These are phyloP conservation scores for Campylorhamphus procurvoides DNA, from an alignment of 2,113 vertebrate species.

Conservation along the genomic window DNA sequence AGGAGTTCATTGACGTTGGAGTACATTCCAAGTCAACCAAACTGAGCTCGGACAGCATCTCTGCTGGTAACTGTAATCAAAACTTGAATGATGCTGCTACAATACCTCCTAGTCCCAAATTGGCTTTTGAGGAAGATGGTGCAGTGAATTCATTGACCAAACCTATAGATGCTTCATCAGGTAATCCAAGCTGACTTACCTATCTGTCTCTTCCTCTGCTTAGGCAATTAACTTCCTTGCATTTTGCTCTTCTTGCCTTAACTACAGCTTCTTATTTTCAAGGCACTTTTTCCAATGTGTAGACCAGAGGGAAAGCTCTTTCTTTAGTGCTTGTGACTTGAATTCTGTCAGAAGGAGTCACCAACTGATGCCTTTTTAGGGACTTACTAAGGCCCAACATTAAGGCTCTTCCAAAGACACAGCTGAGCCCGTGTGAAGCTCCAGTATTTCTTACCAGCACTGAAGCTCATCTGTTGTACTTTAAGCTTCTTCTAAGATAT, in stretches of 20 bases:
- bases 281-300: constrained; percentile 7
- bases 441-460: not conserved
- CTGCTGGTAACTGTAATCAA: constrained; percentile 73
- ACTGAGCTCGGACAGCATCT: constrained; percentile 42
- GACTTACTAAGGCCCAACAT: not conserved
- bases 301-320: not conserved
- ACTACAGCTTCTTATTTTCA: constrained; percentile 36
- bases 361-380: constrained; percentile 9
- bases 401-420: constrained; percentile 43
- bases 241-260: constrained; percentile 45
- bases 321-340: not conserved
- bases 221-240: not conserved
- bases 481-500: not conserved
- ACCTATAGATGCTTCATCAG: constrained; percentile 83
- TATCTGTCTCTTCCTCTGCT: not conserved
- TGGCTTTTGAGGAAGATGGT: constrained; percentile 79
- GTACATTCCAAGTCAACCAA: constrained; percentile 73
- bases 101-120: constrained; percentile 70
- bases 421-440: not conserved
- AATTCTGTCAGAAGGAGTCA: not conserved
- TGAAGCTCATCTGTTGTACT: not conserved
- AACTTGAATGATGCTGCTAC: constrained; percentile 76
- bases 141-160: constrained; percentile 78
- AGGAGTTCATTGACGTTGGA: constrained; percentile 81
- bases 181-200: constrained; percentile 67